Conservation (phyloP, 2,113 vertebrate genomes). For the Sapayoa aenigma region DNA sequence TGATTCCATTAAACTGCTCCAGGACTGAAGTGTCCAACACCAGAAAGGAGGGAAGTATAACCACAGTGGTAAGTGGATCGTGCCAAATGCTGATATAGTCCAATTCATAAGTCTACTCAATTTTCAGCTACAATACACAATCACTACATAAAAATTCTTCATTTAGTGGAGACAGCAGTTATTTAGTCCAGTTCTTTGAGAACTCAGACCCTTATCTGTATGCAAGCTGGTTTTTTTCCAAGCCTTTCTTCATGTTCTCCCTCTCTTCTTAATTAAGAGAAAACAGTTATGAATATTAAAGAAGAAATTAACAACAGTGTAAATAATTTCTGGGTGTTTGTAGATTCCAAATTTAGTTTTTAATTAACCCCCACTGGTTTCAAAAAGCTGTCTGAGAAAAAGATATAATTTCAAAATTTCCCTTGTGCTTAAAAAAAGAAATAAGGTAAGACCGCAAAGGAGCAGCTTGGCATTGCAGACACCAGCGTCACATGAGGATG, state of each 20-base stretch:
- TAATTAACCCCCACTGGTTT: constrained; percentile 74
- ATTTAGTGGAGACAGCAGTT: neutral
- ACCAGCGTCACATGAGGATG: neutral
- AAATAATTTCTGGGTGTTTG: constrained; percentile 75
- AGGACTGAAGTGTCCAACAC: neutral
- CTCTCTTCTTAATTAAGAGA: constrained; percentile 78
- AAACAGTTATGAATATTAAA: constrained; percentile 77
- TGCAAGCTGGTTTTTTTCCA: constrained; percentile 53
- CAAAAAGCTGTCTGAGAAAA: constrained; percentile 31
- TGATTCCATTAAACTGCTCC: neutral
- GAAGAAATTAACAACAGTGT: constrained; percentile 76
- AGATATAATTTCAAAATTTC: constrained; percentile 26
- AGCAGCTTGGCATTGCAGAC: neutral
- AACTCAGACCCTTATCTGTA: constrained; percentile 64
- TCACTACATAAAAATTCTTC: constrained; percentile 30
- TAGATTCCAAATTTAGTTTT: constrained; percentile 71
- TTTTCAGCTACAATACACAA: neutral
- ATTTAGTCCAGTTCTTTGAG: constrained; percentile 23
- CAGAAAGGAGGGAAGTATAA: neutral
- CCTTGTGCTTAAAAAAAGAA: neutral
- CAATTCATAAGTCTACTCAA: neutral
- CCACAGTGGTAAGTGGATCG: neutral
- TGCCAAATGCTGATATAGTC: neutral
- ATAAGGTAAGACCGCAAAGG: neutral
- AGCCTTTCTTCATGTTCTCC: constrained; percentile 64